Percentiles rank a stretch among this genome's conserved stretches.
Evolutionary conservation across 2,113 vertebrate genomes (phyloP).

Genomic region (Myrmecophaga tridactyla): DNA sequence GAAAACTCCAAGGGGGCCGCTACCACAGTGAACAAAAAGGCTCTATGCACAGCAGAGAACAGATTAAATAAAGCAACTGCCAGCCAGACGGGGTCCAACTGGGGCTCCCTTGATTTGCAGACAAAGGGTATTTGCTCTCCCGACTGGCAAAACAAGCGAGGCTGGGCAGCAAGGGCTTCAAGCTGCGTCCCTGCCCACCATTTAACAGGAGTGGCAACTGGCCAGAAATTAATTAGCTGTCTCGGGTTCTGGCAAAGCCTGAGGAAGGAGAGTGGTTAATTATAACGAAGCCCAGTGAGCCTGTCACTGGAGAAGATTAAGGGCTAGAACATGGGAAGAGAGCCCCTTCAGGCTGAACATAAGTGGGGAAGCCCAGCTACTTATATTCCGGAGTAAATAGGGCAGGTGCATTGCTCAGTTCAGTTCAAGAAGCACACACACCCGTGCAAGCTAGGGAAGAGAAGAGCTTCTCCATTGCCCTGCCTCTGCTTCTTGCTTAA

Average conservation of each 20-base stretch:
- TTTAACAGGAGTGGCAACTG: not conserved
- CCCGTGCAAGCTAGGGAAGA: not conserved
- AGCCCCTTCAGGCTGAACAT: not conserved
- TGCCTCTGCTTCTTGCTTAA: not conserved
- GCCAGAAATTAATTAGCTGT: constrained; percentile 73
- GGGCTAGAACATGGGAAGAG: not conserved
- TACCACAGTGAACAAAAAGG: not conserved
- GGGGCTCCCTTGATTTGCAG: constrained; percentile 57
- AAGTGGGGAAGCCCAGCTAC: not conserved
- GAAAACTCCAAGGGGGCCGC: not conserved
- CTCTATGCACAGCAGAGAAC: not conserved
- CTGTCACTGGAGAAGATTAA: not conserved
- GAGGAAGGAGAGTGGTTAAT: constrained; percentile 60
- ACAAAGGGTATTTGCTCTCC: constrained; percentile 52
- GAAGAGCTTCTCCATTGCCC: not conserved
- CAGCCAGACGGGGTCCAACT: not conserved
- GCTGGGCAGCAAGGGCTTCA: not conserved
- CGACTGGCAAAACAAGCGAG: not conserved
- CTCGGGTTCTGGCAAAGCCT: constrained; percentile 59
- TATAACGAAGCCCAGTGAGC: not conserved
- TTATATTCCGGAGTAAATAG: not conserved
- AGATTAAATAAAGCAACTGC: constrained; percentile 1
- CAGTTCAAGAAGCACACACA: not conserved
- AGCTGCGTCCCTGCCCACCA: constrained; percentile 46
- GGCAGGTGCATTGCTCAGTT: not conserved